A percentile compares a stretch with the other conserved stretches of the same genome.
phyloP scores from a whole-genome alignment of 2,888 invertebrate genomes.

The Acleris literana region DNA sequence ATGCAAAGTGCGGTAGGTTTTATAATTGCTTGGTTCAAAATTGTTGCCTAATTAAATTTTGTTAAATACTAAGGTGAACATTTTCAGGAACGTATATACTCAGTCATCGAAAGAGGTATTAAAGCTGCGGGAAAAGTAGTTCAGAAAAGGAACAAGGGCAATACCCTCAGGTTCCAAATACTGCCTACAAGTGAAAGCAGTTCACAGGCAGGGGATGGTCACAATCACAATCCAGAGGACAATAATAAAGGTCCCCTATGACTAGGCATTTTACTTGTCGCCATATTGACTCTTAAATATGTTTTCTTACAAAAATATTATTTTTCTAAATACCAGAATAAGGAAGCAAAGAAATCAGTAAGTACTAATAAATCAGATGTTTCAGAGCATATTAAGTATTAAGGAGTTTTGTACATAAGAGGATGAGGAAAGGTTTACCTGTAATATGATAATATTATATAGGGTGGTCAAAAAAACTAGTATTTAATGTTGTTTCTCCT shows the following conservation, averaged over 20 bases:
- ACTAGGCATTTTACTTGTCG: slow-evolving; percentile 63
- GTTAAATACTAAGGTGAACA: not conserved
- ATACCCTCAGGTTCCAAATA: slow-evolving; percentile 85
- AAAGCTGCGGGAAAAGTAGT: slow-evolving; percentile 81
- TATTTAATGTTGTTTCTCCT: too few species aligned
- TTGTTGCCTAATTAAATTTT: not conserved
- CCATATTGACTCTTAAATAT: slow-evolving; percentile 64
- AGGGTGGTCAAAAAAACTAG: too few species aligned
- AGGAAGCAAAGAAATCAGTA: slow-evolving; percentile 37
- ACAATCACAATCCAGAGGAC: slow-evolving; percentile 45
- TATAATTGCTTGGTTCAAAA: not conserved
- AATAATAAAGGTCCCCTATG: slow-evolving; percentile 67
- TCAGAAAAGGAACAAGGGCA: slow-evolving; percentile 86
- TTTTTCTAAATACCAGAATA: slow-evolving; percentile 42
- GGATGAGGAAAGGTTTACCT: not conserved
- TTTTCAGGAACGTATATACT: slow-evolving; percentile 84
- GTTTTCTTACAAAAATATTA: slow-evolving; percentile 58
- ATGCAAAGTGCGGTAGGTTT: slow-evolving; percentile 57
- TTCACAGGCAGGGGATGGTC: slow-evolving; percentile 44
- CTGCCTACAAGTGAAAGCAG: slow-evolving; percentile 70
- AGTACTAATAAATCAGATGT: slow-evolving; percentile 21
- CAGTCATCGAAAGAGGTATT: slow-evolving; percentile 79
- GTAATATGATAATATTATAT: not conserved
- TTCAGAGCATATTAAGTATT: slow-evolving; percentile 24
- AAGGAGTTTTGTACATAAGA: not conserved